These are phyloP conservation scores for Nanger granti DNA, from an alignment of 2,113 vertebrate species.

Conservation along the genomic window DNA sequence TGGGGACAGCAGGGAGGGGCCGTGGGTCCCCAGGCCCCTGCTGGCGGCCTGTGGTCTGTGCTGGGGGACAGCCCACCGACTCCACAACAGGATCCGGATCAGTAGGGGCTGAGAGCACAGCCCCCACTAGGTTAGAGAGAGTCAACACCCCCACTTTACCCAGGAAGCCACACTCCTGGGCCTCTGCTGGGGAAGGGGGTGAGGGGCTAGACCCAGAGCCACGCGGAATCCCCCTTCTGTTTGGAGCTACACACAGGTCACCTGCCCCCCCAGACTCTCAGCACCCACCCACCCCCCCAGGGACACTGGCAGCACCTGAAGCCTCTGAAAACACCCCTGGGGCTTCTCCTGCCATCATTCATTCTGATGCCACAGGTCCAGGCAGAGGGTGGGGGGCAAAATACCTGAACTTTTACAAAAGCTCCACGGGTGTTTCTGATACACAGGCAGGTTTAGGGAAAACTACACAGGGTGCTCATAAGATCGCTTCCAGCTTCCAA, in stretches of 20 bases:
- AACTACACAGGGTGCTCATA: fast-evolving
- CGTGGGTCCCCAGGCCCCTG: background rate
- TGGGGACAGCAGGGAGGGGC: background rate
- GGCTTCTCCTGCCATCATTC: background rate
- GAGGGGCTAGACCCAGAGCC: fast-evolving
- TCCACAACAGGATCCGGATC: background rate
- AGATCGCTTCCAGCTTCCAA: background rate
- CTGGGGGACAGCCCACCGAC: background rate
- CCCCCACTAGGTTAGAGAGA: background rate
- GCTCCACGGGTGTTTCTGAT: background rate
- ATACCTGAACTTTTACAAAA: background rate
- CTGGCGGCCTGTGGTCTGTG: background rate
- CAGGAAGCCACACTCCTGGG: background rate
- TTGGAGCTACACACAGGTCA: background rate
- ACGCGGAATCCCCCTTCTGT: background rate
- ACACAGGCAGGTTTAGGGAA: background rate
- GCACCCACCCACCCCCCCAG: background rate
- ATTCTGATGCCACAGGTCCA: too few species aligned
- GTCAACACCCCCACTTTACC: background rate
- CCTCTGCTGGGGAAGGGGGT: background rate
- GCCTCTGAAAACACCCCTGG: background rate
- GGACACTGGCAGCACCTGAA: background rate
- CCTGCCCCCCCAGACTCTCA: background rate
- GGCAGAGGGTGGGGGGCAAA: background rate
- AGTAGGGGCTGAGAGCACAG: background rate